Conservation (phyloP, 2,113 vertebrate species). For the Cichladusa arquata region DNA sequence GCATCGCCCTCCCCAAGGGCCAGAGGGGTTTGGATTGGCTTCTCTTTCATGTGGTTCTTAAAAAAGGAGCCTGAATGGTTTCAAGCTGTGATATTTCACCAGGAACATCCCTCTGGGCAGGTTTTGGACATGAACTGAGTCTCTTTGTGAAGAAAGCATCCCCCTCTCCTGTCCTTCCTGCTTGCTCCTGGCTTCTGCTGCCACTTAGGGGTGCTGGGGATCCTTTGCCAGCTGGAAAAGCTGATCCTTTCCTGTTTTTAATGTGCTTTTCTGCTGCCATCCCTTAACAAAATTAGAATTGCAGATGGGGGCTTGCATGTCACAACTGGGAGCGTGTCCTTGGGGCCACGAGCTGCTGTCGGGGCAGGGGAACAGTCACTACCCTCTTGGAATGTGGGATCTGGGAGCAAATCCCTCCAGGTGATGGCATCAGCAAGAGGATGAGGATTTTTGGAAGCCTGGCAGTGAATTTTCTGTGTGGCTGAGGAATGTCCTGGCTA, state of each 20-base stretch:
- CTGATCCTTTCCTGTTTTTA: not conserved
- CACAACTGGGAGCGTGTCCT: rapidly evolving
- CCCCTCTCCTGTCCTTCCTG: not conserved
- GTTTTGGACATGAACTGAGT: constrained; percentile 10
- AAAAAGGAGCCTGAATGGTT: not conserved
- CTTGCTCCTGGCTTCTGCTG: not conserved
- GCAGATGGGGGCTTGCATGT: not conserved
- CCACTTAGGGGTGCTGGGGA: not conserved
- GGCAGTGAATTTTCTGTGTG: not conserved
- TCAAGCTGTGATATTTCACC: not conserved
- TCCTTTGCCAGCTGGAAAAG: constrained; percentile 5
- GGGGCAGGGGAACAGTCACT: not conserved
- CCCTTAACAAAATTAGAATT: not conserved
- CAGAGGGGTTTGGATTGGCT: not conserved
- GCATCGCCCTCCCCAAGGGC: not conserved
- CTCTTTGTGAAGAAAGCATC: not conserved
- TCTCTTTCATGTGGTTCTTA: not conserved
- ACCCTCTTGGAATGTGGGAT: not conserved
- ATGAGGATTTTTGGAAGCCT: not conserved
- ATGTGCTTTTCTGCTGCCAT: not conserved
- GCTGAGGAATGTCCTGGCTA: not conserved
- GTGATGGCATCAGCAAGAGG: not conserved
- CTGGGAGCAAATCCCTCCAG: not conserved
- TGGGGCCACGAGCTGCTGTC: not conserved
- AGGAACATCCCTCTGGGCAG: not conserved